Evolutionary conservation across 1,140 invertebrate genomes (phyloP).

Genomic region (Lepidurus packardi): DNA sequence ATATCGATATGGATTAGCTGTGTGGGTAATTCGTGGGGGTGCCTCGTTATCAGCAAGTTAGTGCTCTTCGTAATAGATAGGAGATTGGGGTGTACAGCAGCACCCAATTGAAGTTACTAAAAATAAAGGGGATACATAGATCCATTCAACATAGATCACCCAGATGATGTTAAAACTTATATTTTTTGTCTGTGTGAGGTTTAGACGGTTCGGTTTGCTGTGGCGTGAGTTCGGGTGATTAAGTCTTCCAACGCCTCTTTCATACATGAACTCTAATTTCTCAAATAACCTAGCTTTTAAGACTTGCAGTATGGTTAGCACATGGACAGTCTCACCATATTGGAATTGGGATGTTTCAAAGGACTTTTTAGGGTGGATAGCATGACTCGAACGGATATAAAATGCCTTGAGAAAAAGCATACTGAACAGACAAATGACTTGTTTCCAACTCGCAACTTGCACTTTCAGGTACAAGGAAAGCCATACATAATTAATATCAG

Average conservation of each 20-base stretch:
- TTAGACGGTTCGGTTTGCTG: background rate
- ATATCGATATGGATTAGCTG: background rate
- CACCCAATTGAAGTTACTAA: background rate
- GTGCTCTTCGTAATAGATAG: background rate
- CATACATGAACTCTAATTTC: background rate
- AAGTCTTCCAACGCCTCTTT: conserved; percentile 9
- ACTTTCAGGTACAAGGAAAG: background rate
- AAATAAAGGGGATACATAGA: background rate
- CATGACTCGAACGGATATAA: background rate
- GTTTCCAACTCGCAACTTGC: background rate
- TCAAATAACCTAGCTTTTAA: background rate
- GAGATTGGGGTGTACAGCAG: background rate
- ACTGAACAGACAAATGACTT: background rate
- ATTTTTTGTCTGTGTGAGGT: too few species aligned
- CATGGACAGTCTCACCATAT: conserved; percentile 10
- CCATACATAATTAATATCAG: background rate
- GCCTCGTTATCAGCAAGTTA: background rate
- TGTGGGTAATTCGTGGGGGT: background rate
- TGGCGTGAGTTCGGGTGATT: background rate
- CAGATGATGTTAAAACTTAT: too few species aligned
- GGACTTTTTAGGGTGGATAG: conserved; percentile 7
- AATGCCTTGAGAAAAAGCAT: background rate
- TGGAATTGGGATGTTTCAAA: background rate
- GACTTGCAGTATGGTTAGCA: background rate
- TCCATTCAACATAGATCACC: background rate